These are phyloP conservation scores for Tridacna gigas DNA, from an alignment of 2,888 invertebrate genomes.

Conservation along the genomic window DNA sequence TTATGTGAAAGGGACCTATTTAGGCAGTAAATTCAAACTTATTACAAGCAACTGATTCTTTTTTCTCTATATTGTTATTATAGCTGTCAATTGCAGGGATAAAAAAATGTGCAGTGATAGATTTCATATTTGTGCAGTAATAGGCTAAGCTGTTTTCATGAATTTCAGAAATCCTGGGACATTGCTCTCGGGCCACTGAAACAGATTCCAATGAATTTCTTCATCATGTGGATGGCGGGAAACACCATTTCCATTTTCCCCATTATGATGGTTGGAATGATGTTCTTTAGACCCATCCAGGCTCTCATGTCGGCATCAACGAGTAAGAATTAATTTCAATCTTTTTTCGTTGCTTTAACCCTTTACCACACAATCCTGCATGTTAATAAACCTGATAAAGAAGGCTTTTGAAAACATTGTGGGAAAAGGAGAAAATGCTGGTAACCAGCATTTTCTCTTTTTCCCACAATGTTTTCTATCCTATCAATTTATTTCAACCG, in stretches of 20 bases:
- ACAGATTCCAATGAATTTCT: conserved; percentile 98
- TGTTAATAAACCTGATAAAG: too few species aligned
- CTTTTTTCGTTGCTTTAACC: neutral
- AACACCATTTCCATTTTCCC: conserved; percentile 99
- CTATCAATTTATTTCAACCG: too few species aligned
- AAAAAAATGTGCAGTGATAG: too few species aligned
- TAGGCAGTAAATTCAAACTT: too few species aligned
- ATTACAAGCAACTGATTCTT: too few species aligned
- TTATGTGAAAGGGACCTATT: too few species aligned
- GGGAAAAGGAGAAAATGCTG: neutral
- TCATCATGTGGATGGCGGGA: conserved; percentile 99
- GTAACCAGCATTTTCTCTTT: neutral
- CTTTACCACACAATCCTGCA: neutral
- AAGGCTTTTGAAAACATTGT: neutral
- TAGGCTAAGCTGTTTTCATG: neutral
- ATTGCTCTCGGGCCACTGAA: conserved; percentile 97
- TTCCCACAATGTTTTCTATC: neutral
- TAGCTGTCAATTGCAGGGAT: too few species aligned
- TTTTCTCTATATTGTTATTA: too few species aligned
- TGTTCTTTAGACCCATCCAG: conserved; percentile 97
- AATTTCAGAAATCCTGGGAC: conserved; percentile 94
- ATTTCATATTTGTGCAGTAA: too few species aligned
- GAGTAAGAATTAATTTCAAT: conserved; percentile 80
- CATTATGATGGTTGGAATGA: conserved; percentile 99
- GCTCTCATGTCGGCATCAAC: conserved; percentile 93